A percentile compares a stretch with the other conserved stretches of the same genome.
Conservation (phyloP, 2,888 invertebrate genomes). For the Acleris cristana region DNA sequence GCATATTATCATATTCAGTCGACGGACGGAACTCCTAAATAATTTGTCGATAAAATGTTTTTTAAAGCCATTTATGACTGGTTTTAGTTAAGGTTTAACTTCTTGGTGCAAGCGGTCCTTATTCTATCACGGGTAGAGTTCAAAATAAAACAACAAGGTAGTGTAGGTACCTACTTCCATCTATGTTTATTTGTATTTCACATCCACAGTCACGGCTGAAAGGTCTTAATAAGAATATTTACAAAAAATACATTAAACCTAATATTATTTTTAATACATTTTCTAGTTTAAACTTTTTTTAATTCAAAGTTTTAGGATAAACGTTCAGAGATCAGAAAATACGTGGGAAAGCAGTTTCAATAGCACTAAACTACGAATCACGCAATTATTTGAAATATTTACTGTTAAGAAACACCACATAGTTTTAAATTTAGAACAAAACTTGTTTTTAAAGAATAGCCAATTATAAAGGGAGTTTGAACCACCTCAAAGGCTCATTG, state of each 20-base stretch:
- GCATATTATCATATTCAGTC: too few species aligned
- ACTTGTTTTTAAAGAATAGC: too few species aligned
- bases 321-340: conserved; percentile 29
- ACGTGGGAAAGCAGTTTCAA: conserved; percentile 11
- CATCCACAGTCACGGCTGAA: conserved; percentile 29
- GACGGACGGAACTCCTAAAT: too few species aligned
- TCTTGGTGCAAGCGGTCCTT: too few species aligned
- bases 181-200: conserved; percentile 36
- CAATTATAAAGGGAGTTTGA: too few species aligned
- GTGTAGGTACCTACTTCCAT: conserved; percentile 26
- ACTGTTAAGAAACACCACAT: neutral
- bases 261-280: conserved; percentile 32
- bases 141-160: conserved; percentile 31
- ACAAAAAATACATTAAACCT: conserved; percentile 35
- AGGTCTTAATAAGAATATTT: conserved; percentile 33
- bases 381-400: neutral
- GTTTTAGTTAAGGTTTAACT: too few species aligned
- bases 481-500: too few species aligned
- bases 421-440: too few species aligned
- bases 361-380: conserved; percentile 15
- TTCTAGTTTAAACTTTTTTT: conserved; percentile 14
- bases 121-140: too few species aligned
- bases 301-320: conserved; percentile 26
- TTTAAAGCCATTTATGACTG: too few species aligned
- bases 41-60: too few species aligned